These are phyloP conservation scores for Serinus canaria DNA, from an alignment of 2,113 vertebrate species.

Conservation along the genomic window DNA sequence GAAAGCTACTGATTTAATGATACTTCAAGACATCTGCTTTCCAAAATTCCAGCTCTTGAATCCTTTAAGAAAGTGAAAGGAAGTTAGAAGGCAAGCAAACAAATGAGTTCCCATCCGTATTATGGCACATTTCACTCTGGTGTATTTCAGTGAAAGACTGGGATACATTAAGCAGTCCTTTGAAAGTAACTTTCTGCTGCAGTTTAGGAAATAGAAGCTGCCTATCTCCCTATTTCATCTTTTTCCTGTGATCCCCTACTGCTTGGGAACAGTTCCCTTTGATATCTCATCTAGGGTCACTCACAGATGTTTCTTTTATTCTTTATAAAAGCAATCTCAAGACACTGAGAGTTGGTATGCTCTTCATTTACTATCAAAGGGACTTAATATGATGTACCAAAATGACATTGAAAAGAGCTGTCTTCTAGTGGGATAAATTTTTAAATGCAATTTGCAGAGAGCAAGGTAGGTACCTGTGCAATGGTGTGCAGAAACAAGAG, in stretches of 20 bases:
- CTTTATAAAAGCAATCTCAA: constrained; percentile 10
- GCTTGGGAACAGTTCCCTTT: neutral
- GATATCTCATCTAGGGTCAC: neutral
- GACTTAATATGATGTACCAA: neutral
- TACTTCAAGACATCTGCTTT: neutral
- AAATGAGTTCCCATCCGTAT: neutral
- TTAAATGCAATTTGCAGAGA: neutral
- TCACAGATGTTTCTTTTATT: neutral
- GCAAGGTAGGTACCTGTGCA: neutral
- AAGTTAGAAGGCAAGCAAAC: neutral
- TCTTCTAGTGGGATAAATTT: neutral
- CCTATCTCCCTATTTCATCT: neutral
- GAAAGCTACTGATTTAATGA: neutral
- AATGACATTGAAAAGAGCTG: neutral
- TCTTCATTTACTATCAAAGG: constrained; percentile 36
- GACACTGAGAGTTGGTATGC: neutral
- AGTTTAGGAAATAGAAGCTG: neutral
- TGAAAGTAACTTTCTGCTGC: neutral
- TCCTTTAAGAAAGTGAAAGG: neutral
- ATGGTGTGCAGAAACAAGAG: neutral
- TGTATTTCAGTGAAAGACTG: neutral
- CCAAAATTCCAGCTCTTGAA: neutral
- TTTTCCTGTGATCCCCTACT: neutral
- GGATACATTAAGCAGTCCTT: neutral
- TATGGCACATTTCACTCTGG: neutral